A percentile compares a stretch with the other conserved stretches of the same genome.
phyloP scores from a whole-genome alignment of 2,797 vertebrate species.

The Echiichthys vipera region DNA sequence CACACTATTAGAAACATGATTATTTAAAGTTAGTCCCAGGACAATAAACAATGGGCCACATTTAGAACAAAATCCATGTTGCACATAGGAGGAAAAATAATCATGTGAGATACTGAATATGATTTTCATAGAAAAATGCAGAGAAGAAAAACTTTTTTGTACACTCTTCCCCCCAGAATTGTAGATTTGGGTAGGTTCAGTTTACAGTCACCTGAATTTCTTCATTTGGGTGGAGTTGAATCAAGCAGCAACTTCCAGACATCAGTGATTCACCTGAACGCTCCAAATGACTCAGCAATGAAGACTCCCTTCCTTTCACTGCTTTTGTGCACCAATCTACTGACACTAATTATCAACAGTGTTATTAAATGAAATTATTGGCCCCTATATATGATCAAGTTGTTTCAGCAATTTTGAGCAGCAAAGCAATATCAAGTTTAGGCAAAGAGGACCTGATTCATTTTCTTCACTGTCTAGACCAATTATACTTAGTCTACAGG shows the following conservation, averaged over 20 bases:
- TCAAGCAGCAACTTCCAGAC: slow-evolving; percentile 35
- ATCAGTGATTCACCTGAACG: not conserved
- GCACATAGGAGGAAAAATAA: not conserved
- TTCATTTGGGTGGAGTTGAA: slow-evolving; percentile 37
- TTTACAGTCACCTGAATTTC: not conserved
- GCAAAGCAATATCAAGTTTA: slow-evolving; percentile 19
- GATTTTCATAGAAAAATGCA: not conserved
- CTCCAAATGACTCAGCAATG: slow-evolving; percentile 7
- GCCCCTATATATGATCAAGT: not conserved
- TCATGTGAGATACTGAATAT: not conserved
- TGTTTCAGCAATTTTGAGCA: slow-evolving; percentile 7
- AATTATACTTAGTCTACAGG: not conserved
- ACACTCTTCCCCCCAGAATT: too few relatives aligned
- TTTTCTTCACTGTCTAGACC: not conserved
- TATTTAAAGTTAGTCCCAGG: not conserved
- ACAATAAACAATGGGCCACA: slow-evolving; percentile 6
- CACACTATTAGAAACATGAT: slow-evolving; percentile 7
- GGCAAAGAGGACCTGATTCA: not conserved
- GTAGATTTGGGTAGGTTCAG: not conserved
- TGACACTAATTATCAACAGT: not conserved
- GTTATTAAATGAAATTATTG: slow-evolving; percentile 1
- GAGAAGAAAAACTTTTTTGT: not conserved
- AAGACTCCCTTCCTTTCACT: not conserved
- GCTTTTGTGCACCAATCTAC: slow-evolving; percentile 8
- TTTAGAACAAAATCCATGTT: not conserved